Evolutionary conservation across 2,888 invertebrate species (phyloP).

Genomic region (Neuroscelio doddi): DNA sequence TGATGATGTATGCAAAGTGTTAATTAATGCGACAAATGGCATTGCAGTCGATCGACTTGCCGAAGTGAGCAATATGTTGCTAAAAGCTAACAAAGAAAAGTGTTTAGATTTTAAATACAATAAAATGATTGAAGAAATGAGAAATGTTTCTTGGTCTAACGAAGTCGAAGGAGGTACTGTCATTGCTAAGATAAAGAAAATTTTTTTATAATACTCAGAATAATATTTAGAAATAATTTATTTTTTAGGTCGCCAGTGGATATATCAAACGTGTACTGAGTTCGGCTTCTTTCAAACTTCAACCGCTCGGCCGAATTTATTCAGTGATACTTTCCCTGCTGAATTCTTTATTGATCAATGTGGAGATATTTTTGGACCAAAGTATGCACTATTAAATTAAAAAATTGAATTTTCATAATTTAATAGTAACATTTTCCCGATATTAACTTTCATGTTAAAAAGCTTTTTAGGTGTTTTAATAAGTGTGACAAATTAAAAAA

Average conservation of each 20-base stretch:
- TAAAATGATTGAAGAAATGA: constrained; percentile 81
- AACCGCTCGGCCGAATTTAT: constrained; percentile 77
- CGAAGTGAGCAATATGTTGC: constrained; percentile 80
- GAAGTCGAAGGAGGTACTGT: constrained; percentile 80
- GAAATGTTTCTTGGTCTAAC: constrained; percentile 79
- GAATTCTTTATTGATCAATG: constrained; percentile 89
- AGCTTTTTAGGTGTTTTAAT: too few species aligned
- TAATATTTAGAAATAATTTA: constrained; percentile 10
- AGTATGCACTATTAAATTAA: constrained; percentile 71
- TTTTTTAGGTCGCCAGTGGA: constrained; percentile 85
- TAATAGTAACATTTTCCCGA: constrained; percentile 10
- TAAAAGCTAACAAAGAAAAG: constrained; percentile 79
- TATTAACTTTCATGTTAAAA: background rate
- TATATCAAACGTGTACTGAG: constrained; percentile 95
- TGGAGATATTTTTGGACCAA: constrained; percentile 85
- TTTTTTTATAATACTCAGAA: too few species aligned
- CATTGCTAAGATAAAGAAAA: too few species aligned
- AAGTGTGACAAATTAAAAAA: too few species aligned
- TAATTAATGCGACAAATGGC: constrained; percentile 78
- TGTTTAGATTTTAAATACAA: constrained; percentile 90
- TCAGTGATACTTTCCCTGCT: constrained; percentile 84
- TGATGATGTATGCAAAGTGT: constrained; percentile 84
- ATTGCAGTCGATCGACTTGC: constrained; percentile 82
- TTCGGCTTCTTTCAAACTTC: constrained; percentile 97
- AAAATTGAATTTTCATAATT: constrained; percentile 3